These are phyloP conservation scores for Andrena camellia DNA, from an alignment of 2,888 invertebrate species.

Conservation along the genomic window DNA sequence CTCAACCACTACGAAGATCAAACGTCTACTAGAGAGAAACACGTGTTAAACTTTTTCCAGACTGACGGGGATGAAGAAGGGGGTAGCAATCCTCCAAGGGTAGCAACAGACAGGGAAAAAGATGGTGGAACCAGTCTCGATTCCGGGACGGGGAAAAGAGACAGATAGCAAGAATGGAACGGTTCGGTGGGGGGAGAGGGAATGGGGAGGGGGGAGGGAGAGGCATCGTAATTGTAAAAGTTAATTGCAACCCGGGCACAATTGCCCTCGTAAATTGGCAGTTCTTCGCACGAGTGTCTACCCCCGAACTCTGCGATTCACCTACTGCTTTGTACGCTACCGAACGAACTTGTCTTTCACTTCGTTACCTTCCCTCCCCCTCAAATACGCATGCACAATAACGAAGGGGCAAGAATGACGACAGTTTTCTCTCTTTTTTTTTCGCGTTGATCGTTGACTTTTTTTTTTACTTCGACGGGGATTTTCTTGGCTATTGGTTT, in stretches of 20 bases:
- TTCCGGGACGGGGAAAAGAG: slow-evolving; percentile 40
- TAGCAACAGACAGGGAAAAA: slow-evolving; percentile 49
- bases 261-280: slow-evolving; percentile 27
- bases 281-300: slow-evolving; percentile 45
- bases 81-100: not conserved
- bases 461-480: slow-evolving; percentile 19
- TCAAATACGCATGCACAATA: slow-evolving; percentile 57
- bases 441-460: slow-evolving; percentile 37
- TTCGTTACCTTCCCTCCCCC: slow-evolving; percentile 55
- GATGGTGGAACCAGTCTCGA: slow-evolving; percentile 17
- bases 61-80: slow-evolving; percentile 40
- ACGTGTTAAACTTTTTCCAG: slow-evolving; percentile 78
- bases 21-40: slow-evolving; percentile 81
- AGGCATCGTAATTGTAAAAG: slow-evolving; percentile 39
- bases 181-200: too few species aligned
- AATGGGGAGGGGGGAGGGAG: not conserved
- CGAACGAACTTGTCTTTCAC: slow-evolving; percentile 29
- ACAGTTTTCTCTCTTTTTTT: slow-evolving; percentile 3
- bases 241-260: slow-evolving; percentile 48
- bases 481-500: slow-evolving; percentile 24
- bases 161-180: slow-evolving; percentile 51
- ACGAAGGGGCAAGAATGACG: slow-evolving; percentile 67
- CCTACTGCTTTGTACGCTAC: slow-evolving; percentile 38
- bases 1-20: slow-evolving; percentile 79
- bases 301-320: slow-evolving; percentile 32